phyloP scores from a whole-genome alignment of 1,140 invertebrate species.

The Nephotettix cincticeps region DNA sequence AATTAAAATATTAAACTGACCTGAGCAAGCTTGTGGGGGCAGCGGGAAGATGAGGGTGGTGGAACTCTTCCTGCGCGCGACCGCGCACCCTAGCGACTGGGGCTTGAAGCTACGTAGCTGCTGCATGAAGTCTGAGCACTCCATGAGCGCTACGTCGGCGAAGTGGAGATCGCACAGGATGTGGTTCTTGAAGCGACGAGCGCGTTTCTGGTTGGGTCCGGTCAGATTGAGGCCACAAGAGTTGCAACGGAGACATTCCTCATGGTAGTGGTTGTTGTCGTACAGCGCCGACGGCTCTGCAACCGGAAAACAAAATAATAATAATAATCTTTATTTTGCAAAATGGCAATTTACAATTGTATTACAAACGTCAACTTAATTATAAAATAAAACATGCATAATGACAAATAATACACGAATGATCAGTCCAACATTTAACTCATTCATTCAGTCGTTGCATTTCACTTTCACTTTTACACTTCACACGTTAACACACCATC shows the following conservation, averaged over 20 bases:
- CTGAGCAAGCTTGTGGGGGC: constrained; percentile 91
- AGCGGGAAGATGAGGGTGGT: constrained; percentile 92
- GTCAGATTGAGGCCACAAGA: constrained; percentile 90
- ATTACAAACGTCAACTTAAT: too few relatives aligned
- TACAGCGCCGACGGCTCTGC: constrained; percentile 85
- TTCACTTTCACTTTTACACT: too few relatives aligned
- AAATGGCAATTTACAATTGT: too few relatives aligned
- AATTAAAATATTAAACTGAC: constrained; percentile 52
- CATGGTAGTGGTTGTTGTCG: constrained; percentile 94
- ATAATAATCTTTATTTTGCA: too few relatives aligned
- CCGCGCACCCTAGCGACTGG: constrained; percentile 90
- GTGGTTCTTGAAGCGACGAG: constrained; percentile 75
- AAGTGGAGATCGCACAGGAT: constrained; percentile 90
- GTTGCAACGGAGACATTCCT: constrained; percentile 93
- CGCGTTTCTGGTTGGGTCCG: constrained; percentile 83
- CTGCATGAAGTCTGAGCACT: constrained; percentile 95
- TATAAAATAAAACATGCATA: too few relatives aligned
- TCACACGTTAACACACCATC: too few relatives aligned
- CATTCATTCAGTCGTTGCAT: too few relatives aligned
- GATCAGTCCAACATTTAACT: too few relatives aligned
- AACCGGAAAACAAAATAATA: constrained; percentile 43
- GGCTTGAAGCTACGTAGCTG: constrained; percentile 93
- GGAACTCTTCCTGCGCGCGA: constrained; percentile 86
- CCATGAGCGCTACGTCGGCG: constrained; percentile 92
- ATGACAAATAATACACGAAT: too few relatives aligned